Evolutionary conservation across 2,113 vertebrate genomes (phyloP).

Genomic region (Reinhardtius hippoglossoides): DNA sequence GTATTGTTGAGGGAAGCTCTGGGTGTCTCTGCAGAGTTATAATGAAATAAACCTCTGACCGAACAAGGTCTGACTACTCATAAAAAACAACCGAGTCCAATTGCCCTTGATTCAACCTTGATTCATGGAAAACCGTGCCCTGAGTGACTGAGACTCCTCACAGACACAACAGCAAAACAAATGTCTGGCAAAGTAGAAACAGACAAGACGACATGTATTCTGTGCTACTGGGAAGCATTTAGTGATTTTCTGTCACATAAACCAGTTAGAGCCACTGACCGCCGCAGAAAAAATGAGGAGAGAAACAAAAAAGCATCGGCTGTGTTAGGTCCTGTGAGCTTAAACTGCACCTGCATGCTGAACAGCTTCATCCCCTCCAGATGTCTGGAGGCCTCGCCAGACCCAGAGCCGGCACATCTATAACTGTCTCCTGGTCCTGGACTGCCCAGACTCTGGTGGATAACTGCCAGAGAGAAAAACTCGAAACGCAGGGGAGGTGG

Average conservation of each 20-base stretch:
- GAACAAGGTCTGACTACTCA: neutral
- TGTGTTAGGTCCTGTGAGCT: constrained; percentile 50
- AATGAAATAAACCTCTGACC: neutral
- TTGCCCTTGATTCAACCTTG: neutral
- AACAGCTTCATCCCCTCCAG: constrained; percentile 66
- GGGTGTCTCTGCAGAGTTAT: neutral
- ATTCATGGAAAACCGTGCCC: neutral
- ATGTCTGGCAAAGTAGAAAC: neutral
- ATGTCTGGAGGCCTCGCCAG: constrained; percentile 66
- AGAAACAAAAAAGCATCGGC: neutral
- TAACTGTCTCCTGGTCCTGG: constrained; percentile 67
- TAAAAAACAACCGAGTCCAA: too few relatives aligned
- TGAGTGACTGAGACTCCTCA: neutral
- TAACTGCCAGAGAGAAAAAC: constrained; percentile 61
- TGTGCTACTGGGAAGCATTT: neutral
- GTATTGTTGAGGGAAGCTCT: neutral
- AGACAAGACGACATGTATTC: neutral
- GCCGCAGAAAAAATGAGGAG: neutral
- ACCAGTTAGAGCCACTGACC: constrained; percentile 20
- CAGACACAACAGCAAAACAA: neutral
- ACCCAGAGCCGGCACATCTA: constrained; percentile 65
- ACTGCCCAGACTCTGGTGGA: constrained; percentile 62
- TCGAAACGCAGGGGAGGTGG: constrained; percentile 28
- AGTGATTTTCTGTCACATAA: constrained; percentile 13
- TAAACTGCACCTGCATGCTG: constrained; percentile 72